These are phyloP conservation scores for Ianthella basta DNA, from an alignment of 37 sponge, comb jelly and placozoan species.

Conservation along the genomic window DNA sequence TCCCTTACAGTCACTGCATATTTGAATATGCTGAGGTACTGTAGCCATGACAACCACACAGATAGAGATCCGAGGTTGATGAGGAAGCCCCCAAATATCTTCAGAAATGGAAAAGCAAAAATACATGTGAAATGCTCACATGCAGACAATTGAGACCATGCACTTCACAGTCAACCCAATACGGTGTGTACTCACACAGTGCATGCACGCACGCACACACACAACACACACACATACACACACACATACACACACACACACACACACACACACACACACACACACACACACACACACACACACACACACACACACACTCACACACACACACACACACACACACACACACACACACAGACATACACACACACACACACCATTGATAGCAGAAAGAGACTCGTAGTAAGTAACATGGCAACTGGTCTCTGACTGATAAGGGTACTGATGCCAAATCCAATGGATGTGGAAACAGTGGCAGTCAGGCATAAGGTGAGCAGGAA, in stretches of 20 bases:
- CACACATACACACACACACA: no score
- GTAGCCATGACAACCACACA: conserved; percentile 34
- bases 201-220: no score
- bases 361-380: conserved; percentile 50
- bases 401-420: conserved; percentile 62
- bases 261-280: no score
- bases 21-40: conserved; percentile 34
- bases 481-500: conserved; percentile 60
- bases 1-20: conserved; percentile 16
- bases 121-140: no score
- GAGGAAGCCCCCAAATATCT: conserved; percentile 34
- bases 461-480: conserved; percentile 49
- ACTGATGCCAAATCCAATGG: conserved; percentile 64
- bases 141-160: no score
- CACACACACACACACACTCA: no score
- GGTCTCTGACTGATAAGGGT: conserved; percentile 48
- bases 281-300: no score
- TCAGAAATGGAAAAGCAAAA: not conserved
- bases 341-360: no score
- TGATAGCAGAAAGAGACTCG: conserved; percentile 55
- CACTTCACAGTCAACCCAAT: no score
- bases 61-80: not conserved
- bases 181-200: not conserved
- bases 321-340: no score
- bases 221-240: no score